A percentile compares a stretch with the other conserved stretches of the same genome.
These are phyloP conservation scores for Columba janthina DNA, from an alignment of 2,113 vertebrate genomes.

Conservation along the genomic window DNA sequence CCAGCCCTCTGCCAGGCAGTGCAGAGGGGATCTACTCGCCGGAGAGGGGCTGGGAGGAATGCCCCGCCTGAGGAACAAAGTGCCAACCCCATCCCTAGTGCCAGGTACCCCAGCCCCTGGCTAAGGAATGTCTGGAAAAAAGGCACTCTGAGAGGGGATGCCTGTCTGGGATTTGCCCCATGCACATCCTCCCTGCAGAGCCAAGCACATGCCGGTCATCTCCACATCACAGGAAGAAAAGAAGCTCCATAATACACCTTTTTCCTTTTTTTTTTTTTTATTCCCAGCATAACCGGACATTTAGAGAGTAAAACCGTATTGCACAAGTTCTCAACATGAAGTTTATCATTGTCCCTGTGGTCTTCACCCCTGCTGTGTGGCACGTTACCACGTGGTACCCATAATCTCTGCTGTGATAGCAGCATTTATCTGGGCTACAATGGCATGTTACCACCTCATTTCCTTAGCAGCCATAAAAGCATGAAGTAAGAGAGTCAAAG, in stretches of 20 bases:
- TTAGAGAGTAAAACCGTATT: background rate
- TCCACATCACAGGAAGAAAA: accelerated
- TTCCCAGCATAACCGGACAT: background rate
- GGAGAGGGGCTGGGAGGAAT: background rate
- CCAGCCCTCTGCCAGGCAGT: background rate
- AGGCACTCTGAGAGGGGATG: accelerated
- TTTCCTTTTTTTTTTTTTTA: no score
- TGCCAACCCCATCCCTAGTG: no score
- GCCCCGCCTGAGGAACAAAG: background rate
- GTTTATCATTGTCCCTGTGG: background rate
- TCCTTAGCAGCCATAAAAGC: background rate
- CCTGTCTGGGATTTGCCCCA: background rate
- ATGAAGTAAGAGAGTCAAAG: background rate
- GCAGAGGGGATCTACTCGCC: background rate
- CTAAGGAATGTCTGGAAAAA: background rate
- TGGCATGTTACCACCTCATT: accelerated
- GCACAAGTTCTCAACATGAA: background rate
- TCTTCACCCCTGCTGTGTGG: accelerated
- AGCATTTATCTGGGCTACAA: background rate
- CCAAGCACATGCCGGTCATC: background rate
- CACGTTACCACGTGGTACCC: background rate
- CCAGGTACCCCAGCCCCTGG: background rate
- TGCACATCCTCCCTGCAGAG: background rate
- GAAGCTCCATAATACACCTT: background rate
- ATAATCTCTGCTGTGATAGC: background rate